Evolutionary conservation across 2,888 invertebrate species (phyloP).

Genomic region (Mantis religiosa): DNA sequence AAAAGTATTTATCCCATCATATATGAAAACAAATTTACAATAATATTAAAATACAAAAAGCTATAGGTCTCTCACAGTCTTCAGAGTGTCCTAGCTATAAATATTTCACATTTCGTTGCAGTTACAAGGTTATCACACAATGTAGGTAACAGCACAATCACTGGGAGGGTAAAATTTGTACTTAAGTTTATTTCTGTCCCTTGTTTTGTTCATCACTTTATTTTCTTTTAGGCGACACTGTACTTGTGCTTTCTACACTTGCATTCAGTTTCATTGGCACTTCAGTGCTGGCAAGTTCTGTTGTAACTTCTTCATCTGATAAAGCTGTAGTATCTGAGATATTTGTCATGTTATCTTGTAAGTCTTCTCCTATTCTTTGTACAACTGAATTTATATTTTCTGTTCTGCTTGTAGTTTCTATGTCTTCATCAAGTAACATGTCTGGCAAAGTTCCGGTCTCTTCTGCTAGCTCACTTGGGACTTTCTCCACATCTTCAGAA

Average conservation of each 20-base stretch:
- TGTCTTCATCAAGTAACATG: slow-evolving; percentile 18
- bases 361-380: background rate
- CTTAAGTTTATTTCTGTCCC: slow-evolving; percentile 8
- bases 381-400: background rate
- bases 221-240: background rate
- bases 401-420: background rate
- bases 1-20: background rate
- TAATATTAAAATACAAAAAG: background rate
- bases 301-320: background rate
- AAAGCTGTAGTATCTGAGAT: background rate
- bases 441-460: slow-evolving; percentile 26
- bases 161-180: slow-evolving; percentile 20
- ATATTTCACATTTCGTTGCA: background rate
- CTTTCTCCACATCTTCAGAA: slow-evolving; percentile 25
- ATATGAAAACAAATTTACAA: background rate
- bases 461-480: slow-evolving; percentile 29
- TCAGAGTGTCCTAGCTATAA: background rate
- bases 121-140: background rate
- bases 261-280: background rate
- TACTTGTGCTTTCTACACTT: background rate
- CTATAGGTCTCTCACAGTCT: background rate
- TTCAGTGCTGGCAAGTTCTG: background rate
- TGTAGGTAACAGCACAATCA: background rate
- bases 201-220: background rate
- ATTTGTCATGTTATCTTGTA: background rate